Evolutionary conservation across 2,888 invertebrate species (phyloP).

Genomic region (Metallyticus violacea): DNA sequence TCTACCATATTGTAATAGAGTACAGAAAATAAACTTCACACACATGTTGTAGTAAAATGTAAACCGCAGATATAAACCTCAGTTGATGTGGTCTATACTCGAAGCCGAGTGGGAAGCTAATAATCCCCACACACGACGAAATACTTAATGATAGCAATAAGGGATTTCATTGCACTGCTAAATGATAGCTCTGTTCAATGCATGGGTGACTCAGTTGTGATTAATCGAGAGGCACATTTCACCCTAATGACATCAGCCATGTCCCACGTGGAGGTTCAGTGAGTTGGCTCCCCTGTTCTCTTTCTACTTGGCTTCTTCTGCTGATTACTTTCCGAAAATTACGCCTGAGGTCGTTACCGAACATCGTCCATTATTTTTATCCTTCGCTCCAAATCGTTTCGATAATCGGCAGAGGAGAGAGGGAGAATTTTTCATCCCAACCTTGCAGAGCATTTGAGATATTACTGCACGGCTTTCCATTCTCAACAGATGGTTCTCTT

Average conservation of each 20-base stretch:
- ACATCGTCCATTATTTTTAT: neutral
- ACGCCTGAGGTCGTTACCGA: neutral
- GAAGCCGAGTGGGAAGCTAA: neutral
- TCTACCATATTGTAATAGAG: too few species aligned
- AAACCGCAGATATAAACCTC: too few species aligned
- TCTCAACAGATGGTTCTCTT: neutral
- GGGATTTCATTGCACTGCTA: neutral
- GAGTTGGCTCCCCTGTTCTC: neutral
- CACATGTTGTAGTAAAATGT: too few species aligned
- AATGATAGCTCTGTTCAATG: neutral
- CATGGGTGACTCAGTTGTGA: neutral
- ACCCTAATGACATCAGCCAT: neutral
- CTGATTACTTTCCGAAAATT: neutral
- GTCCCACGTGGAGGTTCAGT: too few species aligned
- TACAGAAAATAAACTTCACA: too few species aligned
- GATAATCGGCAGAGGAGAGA: neutral
- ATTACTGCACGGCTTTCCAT: neutral
- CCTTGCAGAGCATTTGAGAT: neutral
- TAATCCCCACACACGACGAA: neutral
- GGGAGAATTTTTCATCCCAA: neutral
- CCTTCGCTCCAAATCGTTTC: neutral
- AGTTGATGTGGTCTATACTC: too few species aligned
- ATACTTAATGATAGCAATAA: neutral
- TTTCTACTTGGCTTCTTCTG: neutral
- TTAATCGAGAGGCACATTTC: neutral